phyloP scores from a whole-genome alignment of 2,113 vertebrate species.

The Merops nubicus region DNA sequence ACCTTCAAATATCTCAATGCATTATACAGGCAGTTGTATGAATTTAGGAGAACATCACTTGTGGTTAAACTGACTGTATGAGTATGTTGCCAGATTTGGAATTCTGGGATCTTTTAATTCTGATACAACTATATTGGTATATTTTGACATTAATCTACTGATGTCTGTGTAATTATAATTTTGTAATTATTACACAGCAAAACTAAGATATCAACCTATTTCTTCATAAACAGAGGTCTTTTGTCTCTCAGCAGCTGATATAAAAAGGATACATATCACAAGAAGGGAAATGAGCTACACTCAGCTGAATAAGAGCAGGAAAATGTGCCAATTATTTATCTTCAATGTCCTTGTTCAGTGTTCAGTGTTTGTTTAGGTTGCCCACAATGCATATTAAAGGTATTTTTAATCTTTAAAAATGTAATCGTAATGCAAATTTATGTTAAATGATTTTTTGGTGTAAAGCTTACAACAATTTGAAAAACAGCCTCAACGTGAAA shows the following conservation, averaged over 20 bases:
- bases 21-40: neutral
- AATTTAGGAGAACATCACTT: neutral
- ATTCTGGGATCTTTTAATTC: neutral
- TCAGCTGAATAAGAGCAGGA: neutral
- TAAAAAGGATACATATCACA: neutral
- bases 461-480: neutral
- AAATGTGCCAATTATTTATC: neutral
- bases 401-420: neutral
- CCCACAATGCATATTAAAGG: neutral
- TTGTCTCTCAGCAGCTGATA: neutral
- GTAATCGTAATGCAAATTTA: neutral
- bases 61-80: neutral
- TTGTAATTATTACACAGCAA: rapidly evolving
- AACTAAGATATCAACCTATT: neutral
- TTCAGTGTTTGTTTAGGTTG: neutral
- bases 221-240: neutral
- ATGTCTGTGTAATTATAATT: neutral
- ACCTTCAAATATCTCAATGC: neutral
- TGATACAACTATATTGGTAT: neutral
- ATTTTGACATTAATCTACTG: neutral
- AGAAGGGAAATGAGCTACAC: neutral
- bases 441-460: neutral
- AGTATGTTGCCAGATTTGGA: neutral
- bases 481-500: neutral
- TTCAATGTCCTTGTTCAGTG: neutral